Percentiles rank a stretch among this genome's conserved stretches.
These are phyloP conservation scores for Corythaixoides concolor DNA, from an alignment of 2,113 vertebrate genomes.

Conservation along the genomic window DNA sequence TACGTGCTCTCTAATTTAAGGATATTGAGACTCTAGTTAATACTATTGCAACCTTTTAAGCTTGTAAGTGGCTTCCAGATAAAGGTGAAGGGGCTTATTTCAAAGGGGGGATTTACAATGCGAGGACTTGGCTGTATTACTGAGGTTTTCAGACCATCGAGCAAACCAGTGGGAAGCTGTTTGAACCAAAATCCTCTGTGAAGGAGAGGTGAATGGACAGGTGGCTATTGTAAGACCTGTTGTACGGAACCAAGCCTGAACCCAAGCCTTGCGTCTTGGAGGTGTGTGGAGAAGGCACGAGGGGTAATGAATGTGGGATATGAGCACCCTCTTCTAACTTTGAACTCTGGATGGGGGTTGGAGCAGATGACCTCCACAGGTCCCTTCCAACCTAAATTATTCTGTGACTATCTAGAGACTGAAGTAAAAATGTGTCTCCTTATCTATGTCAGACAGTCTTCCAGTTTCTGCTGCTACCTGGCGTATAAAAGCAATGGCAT, in stretches of 20 bases:
- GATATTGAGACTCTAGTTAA: conserved; percentile 25
- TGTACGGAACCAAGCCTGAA: not conserved
- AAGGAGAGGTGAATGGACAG: not conserved
- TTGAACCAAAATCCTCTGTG: not conserved
- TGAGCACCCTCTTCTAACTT: not conserved
- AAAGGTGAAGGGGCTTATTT: conserved; percentile 37
- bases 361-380: not conserved
- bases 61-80: conserved; percentile 39
- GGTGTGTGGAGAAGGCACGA: not conserved
- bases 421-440: conserved; percentile 29
- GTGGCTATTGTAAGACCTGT: not conserved
- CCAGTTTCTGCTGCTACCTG: not conserved
- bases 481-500: not conserved
- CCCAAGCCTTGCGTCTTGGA: not conserved
- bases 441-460: conserved; percentile 11
- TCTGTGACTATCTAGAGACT: not conserved
- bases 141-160: not conserved
- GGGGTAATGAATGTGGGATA: not conserved
- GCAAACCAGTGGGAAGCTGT: not conserved
- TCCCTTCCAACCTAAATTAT: conserved; percentile 12
- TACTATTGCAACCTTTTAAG: conserved; percentile 29
- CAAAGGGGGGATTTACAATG: conserved; percentile 3
- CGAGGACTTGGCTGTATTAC: not conserved
- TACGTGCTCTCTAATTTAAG: not conserved
- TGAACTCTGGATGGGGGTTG: not conserved